These are phyloP conservation scores for Podiceps cristatus DNA, from an alignment of 2,113 vertebrate species.

Conservation along the genomic window DNA sequence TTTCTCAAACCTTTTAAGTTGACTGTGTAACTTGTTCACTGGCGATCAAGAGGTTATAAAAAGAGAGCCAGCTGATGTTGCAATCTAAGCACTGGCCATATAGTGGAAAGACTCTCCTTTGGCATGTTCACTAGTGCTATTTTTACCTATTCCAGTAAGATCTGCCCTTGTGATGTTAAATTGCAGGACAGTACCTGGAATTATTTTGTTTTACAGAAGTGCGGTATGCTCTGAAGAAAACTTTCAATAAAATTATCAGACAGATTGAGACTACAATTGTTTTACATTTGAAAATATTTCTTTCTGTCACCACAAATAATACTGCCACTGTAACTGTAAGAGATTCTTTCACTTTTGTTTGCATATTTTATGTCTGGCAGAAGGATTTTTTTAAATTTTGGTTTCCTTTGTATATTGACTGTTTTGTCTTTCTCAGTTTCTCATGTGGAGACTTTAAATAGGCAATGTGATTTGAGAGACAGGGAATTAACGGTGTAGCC, in stretches of 20 bases:
- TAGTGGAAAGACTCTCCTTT: slow-evolving; percentile 66
- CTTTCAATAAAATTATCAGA: not conserved
- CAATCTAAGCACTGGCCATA: slow-evolving; percentile 48
- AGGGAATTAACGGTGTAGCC: not conserved
- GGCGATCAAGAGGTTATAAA: slow-evolving; percentile 38
- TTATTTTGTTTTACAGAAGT: slow-evolving; percentile 32
- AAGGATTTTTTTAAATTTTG: not conserved
- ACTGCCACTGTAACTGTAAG: not conserved
- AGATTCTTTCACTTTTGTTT: not conserved
- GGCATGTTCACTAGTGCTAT: slow-evolving; percentile 62
- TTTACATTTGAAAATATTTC: not conserved
- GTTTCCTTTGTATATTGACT: not conserved
- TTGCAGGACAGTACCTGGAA: slow-evolving; percentile 51
- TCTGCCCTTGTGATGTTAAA: slow-evolving; percentile 62
- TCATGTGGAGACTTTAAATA: not conserved
- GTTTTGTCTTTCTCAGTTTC: not conserved
- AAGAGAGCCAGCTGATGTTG: slow-evolving; percentile 60
- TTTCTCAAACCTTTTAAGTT: not conserved
- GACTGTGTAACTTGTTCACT: not conserved
- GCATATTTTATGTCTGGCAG: not conserved
- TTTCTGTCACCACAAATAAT: not conserved
- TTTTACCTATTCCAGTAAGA: slow-evolving; percentile 72
- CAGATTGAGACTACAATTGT: not conserved
- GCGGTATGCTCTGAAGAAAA: not conserved
- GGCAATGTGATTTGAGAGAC: not conserved